Conservation (phyloP, 2,797 vertebrate species). For the Dermochelys coriacea region DNA sequence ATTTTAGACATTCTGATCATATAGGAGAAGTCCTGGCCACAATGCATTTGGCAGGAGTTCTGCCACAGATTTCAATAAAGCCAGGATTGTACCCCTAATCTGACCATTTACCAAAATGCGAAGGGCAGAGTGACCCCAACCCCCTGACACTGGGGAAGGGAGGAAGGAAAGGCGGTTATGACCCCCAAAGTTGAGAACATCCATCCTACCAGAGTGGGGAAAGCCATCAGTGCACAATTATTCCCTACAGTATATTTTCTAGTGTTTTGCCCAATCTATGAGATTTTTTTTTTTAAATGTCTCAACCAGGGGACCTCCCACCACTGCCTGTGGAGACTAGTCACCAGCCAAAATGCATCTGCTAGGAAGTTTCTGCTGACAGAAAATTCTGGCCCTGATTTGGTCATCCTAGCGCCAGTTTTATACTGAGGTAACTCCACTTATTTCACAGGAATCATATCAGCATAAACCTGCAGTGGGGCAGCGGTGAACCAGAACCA, state of each 20-base stretch:
- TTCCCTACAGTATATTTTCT: not conserved
- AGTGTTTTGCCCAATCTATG: not conserved
- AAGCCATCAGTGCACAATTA: too few species aligned
- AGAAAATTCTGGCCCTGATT: not conserved
- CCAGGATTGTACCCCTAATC: accelerated
- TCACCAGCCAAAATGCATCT: not conserved
- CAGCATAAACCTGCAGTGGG: not conserved
- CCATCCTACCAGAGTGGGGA: too few species aligned
- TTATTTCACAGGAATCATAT: not conserved
- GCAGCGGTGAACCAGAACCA: not conserved
- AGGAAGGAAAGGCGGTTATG: accelerated
- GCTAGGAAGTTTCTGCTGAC: not conserved
- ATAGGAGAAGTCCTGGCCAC: accelerated
- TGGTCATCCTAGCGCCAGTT: not conserved
- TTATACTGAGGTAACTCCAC: not conserved
- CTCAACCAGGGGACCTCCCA: not conserved
- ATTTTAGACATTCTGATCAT: not conserved
- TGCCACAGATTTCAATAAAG: accelerated
- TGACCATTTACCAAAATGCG: accelerated
- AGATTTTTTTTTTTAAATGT: not conserved
- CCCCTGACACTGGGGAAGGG: not conserved
- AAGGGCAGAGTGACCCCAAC: not conserved
- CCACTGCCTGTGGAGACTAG: not conserved
- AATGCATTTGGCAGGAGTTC: not conserved
- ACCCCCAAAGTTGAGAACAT: too few species aligned